Percentiles rank a stretch among this genome's conserved stretches.
phyloP scores from a whole-genome alignment of 2,113 vertebrate genomes.

The Cyrtonyx montezumae region DNA sequence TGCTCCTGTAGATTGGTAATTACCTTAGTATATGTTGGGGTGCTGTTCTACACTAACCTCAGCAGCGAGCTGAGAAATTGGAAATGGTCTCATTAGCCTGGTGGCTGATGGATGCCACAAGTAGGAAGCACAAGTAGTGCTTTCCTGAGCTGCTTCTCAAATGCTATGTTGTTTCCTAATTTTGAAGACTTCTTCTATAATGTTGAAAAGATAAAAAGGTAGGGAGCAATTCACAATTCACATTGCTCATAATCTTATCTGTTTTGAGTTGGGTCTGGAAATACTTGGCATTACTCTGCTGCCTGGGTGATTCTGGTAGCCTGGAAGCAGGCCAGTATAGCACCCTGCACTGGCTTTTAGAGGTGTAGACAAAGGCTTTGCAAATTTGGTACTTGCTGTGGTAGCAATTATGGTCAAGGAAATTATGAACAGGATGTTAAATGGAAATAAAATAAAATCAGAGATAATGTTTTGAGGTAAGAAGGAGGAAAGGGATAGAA shows the following conservation, averaged over 20 bases:
- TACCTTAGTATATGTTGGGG: background rate
- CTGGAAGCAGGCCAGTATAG: background rate
- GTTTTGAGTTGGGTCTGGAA: background rate
- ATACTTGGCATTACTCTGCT: background rate
- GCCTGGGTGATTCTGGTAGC: background rate
- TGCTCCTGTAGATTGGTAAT: slow-evolving; percentile 26
- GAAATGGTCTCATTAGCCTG: background rate
- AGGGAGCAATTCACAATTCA: accelerated
- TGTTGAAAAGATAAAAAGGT: background rate
- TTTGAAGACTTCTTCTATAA: background rate
- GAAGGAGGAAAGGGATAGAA: background rate
- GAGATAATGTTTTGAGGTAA: background rate
- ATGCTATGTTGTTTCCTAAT: background rate
- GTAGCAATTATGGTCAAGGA: background rate
- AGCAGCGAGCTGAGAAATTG: background rate
- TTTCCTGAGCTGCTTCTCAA: background rate
- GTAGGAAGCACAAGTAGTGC: background rate
- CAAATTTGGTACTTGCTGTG: background rate
- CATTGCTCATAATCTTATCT: background rate
- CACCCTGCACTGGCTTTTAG: background rate
- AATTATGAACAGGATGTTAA: background rate
- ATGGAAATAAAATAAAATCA: background rate
- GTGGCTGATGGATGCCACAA: background rate
- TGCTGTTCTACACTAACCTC: background rate
- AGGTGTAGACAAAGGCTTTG: background rate